phyloP scores from a whole-genome alignment of 2,797 vertebrate genomes.

The Sciurus vulgaris region DNA sequence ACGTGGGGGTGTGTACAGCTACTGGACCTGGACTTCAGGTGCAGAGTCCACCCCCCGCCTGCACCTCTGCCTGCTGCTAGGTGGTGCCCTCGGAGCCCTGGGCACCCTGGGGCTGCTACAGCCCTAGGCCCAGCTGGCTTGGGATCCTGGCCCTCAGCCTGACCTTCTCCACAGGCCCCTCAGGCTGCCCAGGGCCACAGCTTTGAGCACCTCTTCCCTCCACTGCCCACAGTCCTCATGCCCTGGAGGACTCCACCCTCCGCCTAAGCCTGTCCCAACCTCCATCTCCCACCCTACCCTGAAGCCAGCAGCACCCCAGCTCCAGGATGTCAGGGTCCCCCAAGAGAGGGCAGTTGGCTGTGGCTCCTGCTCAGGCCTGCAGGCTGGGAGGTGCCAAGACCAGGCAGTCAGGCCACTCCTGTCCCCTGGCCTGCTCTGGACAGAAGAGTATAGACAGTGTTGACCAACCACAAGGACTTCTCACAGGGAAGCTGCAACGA shows the following conservation, averaged over 20 bases:
- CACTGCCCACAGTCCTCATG: fast-evolving
- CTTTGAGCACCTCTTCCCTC: fast-evolving
- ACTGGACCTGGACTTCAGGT: constrained; percentile 91
- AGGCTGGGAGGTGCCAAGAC: not conserved
- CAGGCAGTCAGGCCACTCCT: not conserved
- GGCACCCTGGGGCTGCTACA: constrained; percentile 63
- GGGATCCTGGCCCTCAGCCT: not conserved
- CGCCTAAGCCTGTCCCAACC: not conserved
- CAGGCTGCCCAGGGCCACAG: not conserved
- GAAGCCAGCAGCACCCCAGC: not conserved
- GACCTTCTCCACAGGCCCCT: no score
- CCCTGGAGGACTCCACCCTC: not conserved
- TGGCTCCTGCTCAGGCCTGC: not conserved
- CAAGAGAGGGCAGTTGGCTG: not conserved
- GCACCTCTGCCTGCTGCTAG: constrained; percentile 84
- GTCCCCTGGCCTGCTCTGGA: not conserved
- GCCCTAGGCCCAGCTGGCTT: constrained; percentile 35
- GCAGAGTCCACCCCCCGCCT: constrained; percentile 39
- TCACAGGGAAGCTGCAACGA: not conserved
- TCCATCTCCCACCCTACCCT: not conserved
- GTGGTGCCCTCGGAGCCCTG: constrained; percentile 64
- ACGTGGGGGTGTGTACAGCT: constrained; percentile 86
- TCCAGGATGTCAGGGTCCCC: not conserved
- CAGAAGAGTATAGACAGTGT: not conserved
- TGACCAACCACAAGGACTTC: not conserved